A percentile compares a stretch with the other conserved stretches of the same genome.
phyloP scores from a whole-genome alignment of 2,888 invertebrate species.

The Epistrophe eligans region DNA sequence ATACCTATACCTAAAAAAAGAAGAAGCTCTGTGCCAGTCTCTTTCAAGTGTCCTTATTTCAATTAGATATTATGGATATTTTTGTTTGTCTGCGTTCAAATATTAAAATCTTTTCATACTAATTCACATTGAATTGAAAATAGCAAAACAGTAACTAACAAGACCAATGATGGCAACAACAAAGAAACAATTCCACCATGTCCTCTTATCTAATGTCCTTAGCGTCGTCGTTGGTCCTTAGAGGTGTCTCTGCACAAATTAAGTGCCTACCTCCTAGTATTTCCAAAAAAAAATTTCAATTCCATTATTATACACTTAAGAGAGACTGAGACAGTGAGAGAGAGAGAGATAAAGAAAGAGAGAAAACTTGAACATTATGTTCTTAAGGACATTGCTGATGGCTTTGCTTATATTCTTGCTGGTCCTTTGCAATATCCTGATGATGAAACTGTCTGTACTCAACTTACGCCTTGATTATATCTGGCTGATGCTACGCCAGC shows the following conservation, averaged over 20 bases:
- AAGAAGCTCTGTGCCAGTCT: no score
- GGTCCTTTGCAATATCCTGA: not conserved
- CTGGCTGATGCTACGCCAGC: not conserved
- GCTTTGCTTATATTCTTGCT: not conserved
- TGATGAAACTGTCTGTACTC: conserved; percentile 5
- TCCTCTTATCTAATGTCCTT: conserved; percentile 35
- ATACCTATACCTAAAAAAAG: no score
- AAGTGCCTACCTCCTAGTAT: conserved; percentile 47
- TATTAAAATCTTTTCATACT: conserved; percentile 56
- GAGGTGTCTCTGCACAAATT: conserved; percentile 56
- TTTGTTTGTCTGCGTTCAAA: not conserved
- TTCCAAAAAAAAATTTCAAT: conserved; percentile 60
- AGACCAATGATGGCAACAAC: conserved; percentile 2
- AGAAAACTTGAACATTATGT: conserved; percentile 40
- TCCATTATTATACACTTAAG: conserved; percentile 55
- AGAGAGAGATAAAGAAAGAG: not conserved
- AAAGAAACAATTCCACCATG: conserved; percentile 31
- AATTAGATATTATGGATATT: conserved; percentile 26
- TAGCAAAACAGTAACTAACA: conserved; percentile 2
- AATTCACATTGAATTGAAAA: conserved; percentile 43
- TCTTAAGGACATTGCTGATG: conserved; percentile 31
- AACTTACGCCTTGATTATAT: conserved; percentile 18
- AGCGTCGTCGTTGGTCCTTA: conserved; percentile 12
- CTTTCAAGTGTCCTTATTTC: conserved; percentile 15
- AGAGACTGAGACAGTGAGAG: not conserved